Base-by-base conservation (phyloP, 2,113 vertebrate species). In the Sisor rabdophorus region DNA sequence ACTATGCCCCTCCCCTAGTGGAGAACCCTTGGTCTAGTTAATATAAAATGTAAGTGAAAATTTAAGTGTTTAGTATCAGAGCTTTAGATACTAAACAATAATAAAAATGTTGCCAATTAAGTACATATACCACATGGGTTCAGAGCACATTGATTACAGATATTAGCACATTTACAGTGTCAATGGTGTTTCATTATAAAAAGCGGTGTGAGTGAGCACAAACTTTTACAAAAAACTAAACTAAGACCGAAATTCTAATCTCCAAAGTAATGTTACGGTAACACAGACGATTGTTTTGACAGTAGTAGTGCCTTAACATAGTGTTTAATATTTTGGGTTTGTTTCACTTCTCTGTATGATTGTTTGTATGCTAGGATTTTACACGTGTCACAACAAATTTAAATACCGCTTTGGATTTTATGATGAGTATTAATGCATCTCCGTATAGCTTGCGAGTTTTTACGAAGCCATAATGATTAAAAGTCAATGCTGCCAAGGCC, bases 241-340 rank as follows among this genome's bases (percentile, higher is more conserved):
- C 32, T 36, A 36, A 36, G 32, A 36, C 40, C 9, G 40, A 44
- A 44, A 44, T 44, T 10, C 40, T 17, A 6, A 30, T 2, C 11
- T 59, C 53, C 40, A 63, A 16, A 67, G 24, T 52, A 67, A 72
- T 56, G 53, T 65, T 59, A 56, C 52, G 59, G 48, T 54, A 32
- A 67, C 73, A 65, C 59, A 74, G 59, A 47, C 16, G 68, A 72
- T 76, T 32, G 70, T 79, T 60, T 30, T 36, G 75, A 75, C 68
- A 76, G 73, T 79, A 65, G 73, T 82, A 82, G 80, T 82, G 80
- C 80, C 80, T 82, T 82, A 82, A 79, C 73, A 61, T 71, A 60
- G 77, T 76, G 47, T 61, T 40, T 40, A 36, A 73, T 53, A 20
- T 60, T 81, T 61, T 53, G 24, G 36, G 11, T 60, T 69, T 9